Conservation (phyloP, 1,140 invertebrate genomes). For the Anastrepha obliqua region DNA sequence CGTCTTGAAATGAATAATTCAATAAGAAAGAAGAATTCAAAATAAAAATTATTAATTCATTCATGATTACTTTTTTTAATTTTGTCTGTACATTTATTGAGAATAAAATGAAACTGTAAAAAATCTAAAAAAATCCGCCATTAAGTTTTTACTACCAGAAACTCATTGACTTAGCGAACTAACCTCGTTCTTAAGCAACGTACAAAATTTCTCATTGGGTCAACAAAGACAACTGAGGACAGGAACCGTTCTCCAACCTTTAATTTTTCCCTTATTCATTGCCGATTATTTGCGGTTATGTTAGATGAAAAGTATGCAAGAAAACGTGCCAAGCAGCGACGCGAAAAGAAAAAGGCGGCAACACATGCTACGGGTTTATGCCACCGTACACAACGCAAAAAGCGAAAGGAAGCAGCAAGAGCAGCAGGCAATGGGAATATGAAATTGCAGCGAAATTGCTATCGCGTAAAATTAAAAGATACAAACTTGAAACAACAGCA, state of each 20-base stretch:
- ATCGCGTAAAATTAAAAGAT: conserved; percentile 28
- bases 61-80: too few relatives aligned
- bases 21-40: too few relatives aligned
- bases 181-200: neutral
- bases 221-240: neutral
- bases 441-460: conserved; percentile 30
- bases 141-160: too few relatives aligned
- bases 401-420: neutral
- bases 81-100: too few relatives aligned
- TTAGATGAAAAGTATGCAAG: conserved; percentile 23
- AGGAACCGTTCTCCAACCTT: neutral
- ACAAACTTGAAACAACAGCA: neutral
- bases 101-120: too few relatives aligned
- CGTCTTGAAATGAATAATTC: too few relatives aligned
- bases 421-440: neutral
- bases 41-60: too few relatives aligned
- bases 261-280: conserved; percentile 38
- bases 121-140: too few relatives aligned
- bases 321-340: neutral
- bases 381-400: neutral
- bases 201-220: neutral
- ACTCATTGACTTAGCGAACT: neutral
- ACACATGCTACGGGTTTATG: neutral
- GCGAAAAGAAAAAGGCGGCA: neutral
- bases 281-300: conserved; percentile 37